These are phyloP conservation scores for Phymorhynchus buccinoides DNA, from an alignment of 1,140 invertebrate species.

Conservation along the genomic window DNA sequence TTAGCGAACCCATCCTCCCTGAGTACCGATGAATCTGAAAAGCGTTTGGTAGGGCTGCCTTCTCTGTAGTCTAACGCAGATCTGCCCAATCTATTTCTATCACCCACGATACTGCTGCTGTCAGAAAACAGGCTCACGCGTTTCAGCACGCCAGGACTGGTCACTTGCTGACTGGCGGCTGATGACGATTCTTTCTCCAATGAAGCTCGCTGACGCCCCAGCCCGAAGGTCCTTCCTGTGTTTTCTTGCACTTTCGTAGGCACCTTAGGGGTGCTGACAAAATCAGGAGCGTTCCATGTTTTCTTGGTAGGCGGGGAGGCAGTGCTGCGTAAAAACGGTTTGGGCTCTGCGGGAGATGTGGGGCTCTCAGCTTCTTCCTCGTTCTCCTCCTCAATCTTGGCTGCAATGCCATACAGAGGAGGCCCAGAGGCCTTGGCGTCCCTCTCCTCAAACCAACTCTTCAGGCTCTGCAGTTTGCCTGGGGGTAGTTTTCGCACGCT, in stretches of 20 bases:
- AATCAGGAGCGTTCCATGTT: slow-evolving; percentile 16
- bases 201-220: not conserved
- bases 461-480: slow-evolving; percentile 46
- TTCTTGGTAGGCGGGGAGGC: not conserved
- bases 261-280: not conserved
- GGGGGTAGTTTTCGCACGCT: slow-evolving; percentile 45
- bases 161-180: not conserved
- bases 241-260: not conserved
- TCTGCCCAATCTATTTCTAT: not conserved
- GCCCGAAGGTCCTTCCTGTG: not conserved
- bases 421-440: not conserved
- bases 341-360: not conserved
- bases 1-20: not conserved
- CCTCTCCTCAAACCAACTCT: slow-evolving; percentile 45
- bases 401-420: not conserved
- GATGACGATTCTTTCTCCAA: not conserved
- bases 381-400: not conserved
- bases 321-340: not conserved
- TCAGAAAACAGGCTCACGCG: slow-evolving; percentile 9
- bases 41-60: slow-evolving; percentile 2
- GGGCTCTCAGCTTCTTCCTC: not conserved
- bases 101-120: not conserved
- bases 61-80: not conserved
- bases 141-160: slow-evolving; percentile 1
- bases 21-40: slow-evolving; percentile 3